Conservation (phyloP, 92 coral and sea anemone genomes). For the Phenganax stokvisi region DNA sequence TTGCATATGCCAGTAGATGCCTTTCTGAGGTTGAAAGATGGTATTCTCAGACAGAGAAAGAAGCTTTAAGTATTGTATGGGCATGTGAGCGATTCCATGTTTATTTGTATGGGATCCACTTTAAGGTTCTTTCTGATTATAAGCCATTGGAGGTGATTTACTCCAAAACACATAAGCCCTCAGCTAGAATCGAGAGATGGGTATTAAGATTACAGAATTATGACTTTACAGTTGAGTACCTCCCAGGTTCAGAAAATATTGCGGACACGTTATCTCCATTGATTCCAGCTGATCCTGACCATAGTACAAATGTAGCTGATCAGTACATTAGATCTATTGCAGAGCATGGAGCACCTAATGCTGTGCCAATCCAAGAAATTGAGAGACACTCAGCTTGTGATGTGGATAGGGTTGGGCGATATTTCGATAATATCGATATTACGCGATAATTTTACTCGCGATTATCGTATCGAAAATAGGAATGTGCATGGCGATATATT, state of each 20-base stretch:
- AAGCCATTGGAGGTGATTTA: conserved; percentile 43
- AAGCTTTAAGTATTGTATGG: conserved; percentile 42
- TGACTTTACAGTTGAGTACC: conserved; percentile 41
- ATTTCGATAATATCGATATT: too few relatives aligned
- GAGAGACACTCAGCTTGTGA: conserved; percentile 34
- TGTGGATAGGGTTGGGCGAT: too few relatives aligned
- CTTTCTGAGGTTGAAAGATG: conserved; percentile 33
- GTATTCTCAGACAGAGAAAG: conserved; percentile 35
- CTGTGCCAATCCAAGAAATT: conserved; percentile 40
- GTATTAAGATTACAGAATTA: conserved; percentile 52
- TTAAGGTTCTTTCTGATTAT: conserved; percentile 41
- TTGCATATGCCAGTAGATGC: conserved; percentile 30
- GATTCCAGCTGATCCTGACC: conserved; percentile 6
- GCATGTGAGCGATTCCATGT: conserved; percentile 36
- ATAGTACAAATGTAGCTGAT: conserved; percentile 44
- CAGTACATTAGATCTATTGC: conserved; percentile 48
- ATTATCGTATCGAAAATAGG: too few relatives aligned
- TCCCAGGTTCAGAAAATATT: conserved; percentile 38
- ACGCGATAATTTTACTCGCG: too few relatives aligned
- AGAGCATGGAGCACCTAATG: conserved; percentile 46
- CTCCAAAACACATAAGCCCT: conserved; percentile 37
- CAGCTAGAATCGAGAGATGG: conserved; percentile 48
- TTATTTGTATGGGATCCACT: conserved; percentile 34
- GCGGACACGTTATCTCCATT: conserved; percentile 42
- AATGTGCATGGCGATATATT: too few relatives aligned